Base-by-base conservation (phyloP, 1,140 invertebrate genomes). In the Yoshiicerus persimilis region DNA sequence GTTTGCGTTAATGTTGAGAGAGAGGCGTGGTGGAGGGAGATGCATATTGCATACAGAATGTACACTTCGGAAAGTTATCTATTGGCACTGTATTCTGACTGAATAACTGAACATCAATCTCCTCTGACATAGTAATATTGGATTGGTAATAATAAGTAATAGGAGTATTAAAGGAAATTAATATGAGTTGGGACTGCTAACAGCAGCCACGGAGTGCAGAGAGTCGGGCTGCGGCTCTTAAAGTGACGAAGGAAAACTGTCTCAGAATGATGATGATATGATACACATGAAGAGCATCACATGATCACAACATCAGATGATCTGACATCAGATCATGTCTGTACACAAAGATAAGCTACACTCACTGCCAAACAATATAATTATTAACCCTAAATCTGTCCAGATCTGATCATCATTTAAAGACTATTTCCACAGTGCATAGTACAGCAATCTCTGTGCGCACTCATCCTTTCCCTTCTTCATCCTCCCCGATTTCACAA, bases 361-460 rank as follows among this genome's bases (percentile, higher is more conserved):
- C 70, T 56, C 70, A 62, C 70, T 30, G 62, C 20, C 41, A 64
- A 56, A 87, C 86, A 87, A 75, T 39, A 87, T 75, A 36, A 70
- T 87, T 56, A 87, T 87, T 75, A 75, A 64, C 87, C 70, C 75
- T 80, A 80, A 80, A 80, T 80, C 75, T 80, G 75, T 80, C 75
- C 75, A 80, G 75, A 80, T 80, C 75, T 32, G 75, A 80, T 80
- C 23, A 80, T 87, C 87, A 36, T 87, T 80, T 87, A 87, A 84
- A 30, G 10, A 83, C 75, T 87, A 84, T 87, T 83, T 83, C 84
- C 84, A 87, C 75, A 80, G 13, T 23, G 16, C 9, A 70, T 13
- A 30, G 27, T 30, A 30, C 6, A 30, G 25, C 66, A 30, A 30
- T 66, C 64, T n/a, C n/a, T n/a, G n/a, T n/a, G n/a, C 64, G 23